Base-by-base conservation (phyloP, 2,888 invertebrate species). In the Volucella bombylans region DNA sequence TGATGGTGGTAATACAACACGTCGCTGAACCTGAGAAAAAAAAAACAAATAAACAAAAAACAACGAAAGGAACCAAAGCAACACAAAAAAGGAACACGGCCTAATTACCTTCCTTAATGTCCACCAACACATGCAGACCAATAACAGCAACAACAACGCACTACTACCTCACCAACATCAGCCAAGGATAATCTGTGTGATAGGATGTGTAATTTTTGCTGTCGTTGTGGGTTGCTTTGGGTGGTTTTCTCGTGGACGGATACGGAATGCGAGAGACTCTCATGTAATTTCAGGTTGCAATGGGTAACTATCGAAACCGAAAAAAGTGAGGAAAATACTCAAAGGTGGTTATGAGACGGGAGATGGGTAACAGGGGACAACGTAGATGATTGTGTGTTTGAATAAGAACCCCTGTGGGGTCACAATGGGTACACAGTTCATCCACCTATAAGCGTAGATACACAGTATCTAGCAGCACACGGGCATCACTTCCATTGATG, bases 21-120 rank as follows among this genome's bases (percentile, higher is more conserved):
- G 59, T 74, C 65, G 69, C 69, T 55, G 65, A 43, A 57, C 71
- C 57, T 59, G 43, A 52, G 59, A 57, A 64, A 54, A 23, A 45
- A 47, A 61, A 59, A 43, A 45, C 54, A 65, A n/a, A 52, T 41
- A 52, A 49, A 9, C 39, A 59, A 52, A 47, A 52, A 49, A 9
- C 39, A 59, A 61, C 6, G 38, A 45, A 47, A 61, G 59, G 18
- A 45, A 59, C 31, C 31, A 65, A n/a, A 52, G 39, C 50, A 49
- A 12, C 39, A 59, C 52, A 68, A 47, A 62, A 68, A 77, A 55
- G 59, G 59, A 74, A 74, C 69, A 61, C 83, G 69, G 74, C 69
- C 74, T 83, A 83, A 83, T 83, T 79, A 83, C 79, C 74, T 83
- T 67, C 54, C 74, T 79, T 71, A 71, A 83, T 79, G 69, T 61